Evolutionary conservation across 2,797 vertebrate species (phyloP), one percentile per base, ranked within the genome.

Genomic region (Rhinella marina): DNA sequence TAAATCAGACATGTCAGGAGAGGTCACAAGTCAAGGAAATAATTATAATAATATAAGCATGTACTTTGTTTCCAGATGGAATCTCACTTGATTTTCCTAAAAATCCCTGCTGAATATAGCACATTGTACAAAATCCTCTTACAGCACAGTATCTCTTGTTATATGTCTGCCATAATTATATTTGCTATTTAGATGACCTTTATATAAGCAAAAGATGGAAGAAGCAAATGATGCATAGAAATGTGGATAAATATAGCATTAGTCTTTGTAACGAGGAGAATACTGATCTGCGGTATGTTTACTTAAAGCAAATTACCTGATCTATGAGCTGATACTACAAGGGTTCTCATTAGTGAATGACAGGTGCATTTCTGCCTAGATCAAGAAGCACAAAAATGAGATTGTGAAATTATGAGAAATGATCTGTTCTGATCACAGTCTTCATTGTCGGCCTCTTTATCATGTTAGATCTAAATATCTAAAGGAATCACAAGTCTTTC

Each of bases 181-280:
- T 88, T 88, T 80, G 52, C 64, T 84, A 88, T 56, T 78, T 41
- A 88, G 82, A 25, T 84, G 87, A 82, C 87, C 82, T 88, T 88
- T 88, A 6, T 48, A 84, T 72, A 66, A 73, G 75, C 54, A 80
- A 75, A 80, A 87, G 32, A 61, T 83, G 41, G 66, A 73, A 62
- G 50, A 73, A 76, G 83, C 78, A 88, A 85, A 88, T 88, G 82
- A 88, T 85, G 87, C 83, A 66, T 62, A 86, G 52, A 85, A 75
- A 85, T 79, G 76, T 41, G 80, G 66, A 75, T 88, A 88, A 81
- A 85, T 85, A 82, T 80, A 75, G 78, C 56, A 85, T 86, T 88
- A 88, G 66, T 85, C 83, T 85, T 50, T 61, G 73, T n/a, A 76
- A 32, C 29, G 8, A 76, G 68, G 79, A 76, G 78, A 85, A 85